A percentile compares a stretch with the other conserved stretches of the same genome.
Evolutionary conservation across 2,888 invertebrate genomes (phyloP).

Genomic region (Agonum fuliginosum): DNA sequence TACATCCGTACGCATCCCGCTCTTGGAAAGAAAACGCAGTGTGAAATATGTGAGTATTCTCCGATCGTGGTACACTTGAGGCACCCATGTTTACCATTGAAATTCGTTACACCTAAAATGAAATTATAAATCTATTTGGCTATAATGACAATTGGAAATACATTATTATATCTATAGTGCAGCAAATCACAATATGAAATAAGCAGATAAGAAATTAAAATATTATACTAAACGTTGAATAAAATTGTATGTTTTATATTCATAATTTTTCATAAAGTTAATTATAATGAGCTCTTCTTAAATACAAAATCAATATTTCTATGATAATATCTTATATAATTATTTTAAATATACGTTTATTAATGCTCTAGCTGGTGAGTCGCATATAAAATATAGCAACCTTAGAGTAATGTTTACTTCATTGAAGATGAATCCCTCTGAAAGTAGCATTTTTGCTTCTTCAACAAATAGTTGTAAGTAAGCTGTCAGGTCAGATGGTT

Average conservation of each 20-base stretch:
- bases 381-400: conserved; percentile 61
- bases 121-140: too few relatives aligned
- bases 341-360: conserved; percentile 60
- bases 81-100: conserved; percentile 62
- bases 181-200: not conserved
- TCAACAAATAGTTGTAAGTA: conserved; percentile 61
- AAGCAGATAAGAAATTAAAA: not conserved
- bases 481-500: conserved; percentile 57
- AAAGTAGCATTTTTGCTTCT: too few relatives aligned
- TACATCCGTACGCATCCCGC: conserved; percentile 60
- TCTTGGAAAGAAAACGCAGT: conserved; percentile 59
- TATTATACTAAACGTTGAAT: not conserved
- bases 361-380: conserved; percentile 61
- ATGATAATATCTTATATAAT: too few relatives aligned
- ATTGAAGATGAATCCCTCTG: too few relatives aligned
- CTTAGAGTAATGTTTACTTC: conserved; percentile 35
- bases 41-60: conserved; percentile 57
- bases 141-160: too few relatives aligned
- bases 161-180: too few relatives aligned
- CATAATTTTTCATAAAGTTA: too few relatives aligned
- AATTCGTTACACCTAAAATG: conserved; percentile 52
- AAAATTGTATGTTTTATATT: too few relatives aligned
- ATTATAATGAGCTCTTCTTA: too few relatives aligned
- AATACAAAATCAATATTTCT: too few relatives aligned
- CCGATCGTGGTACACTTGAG: conserved; percentile 50